These are phyloP conservation scores for Eclectus roratus DNA, from an alignment of 2,113 vertebrate genomes.

Conservation along the genomic window DNA sequence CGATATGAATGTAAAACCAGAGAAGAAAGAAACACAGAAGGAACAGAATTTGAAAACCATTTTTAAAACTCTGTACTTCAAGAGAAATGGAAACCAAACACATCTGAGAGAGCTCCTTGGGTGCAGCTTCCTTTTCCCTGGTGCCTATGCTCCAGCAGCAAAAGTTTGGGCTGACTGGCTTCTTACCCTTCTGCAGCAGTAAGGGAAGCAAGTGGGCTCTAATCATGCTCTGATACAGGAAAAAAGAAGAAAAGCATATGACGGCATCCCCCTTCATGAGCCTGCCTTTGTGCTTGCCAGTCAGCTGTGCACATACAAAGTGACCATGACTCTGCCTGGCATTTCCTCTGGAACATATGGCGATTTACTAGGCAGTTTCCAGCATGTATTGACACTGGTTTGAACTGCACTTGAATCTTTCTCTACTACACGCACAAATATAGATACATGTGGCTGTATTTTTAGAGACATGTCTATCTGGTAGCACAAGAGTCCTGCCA, in stretches of 20 bases:
- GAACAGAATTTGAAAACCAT: background rate
- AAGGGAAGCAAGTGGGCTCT: slow-evolving; percentile 41
- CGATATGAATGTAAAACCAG: accelerated
- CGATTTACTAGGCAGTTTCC: slow-evolving; percentile 38
- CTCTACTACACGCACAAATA: background rate
- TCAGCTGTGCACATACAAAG: slow-evolving; percentile 57
- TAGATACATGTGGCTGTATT: background rate
- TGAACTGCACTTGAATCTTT: background rate
- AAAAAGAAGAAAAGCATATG: slow-evolving; percentile 43
- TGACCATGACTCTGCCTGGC: slow-evolving; percentile 38
- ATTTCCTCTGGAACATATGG: slow-evolving; percentile 61
- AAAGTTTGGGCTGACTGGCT: slow-evolving; percentile 9
- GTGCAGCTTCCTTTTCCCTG: background rate
- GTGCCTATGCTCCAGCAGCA: background rate
- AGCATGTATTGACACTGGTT: slow-evolving; percentile 3
- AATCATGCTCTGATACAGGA: background rate
- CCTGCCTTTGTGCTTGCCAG: slow-evolving; percentile 39
- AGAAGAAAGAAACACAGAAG: background rate
- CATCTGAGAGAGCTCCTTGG: background rate
- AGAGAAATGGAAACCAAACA: background rate
- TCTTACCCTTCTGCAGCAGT: background rate
- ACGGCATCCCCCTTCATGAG: slow-evolving; percentile 26
- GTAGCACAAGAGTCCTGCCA: background rate
- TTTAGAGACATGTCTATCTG: background rate
- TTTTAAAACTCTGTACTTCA: background rate